Base-by-base conservation (phyloP, 1,140 invertebrate species). In the Zaprionus nigranus region DNA sequence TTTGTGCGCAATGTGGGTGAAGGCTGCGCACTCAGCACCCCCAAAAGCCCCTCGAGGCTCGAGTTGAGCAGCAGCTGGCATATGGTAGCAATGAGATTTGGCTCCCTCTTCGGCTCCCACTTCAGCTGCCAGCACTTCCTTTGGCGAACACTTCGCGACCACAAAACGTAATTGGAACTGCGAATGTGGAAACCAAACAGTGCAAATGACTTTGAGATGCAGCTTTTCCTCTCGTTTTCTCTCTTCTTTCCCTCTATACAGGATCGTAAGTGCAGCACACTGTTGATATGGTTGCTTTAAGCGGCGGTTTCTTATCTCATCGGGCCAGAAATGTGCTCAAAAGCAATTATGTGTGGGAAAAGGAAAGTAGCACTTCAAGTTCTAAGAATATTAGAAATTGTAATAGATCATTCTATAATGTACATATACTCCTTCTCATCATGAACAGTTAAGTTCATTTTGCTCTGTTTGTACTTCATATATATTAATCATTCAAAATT, bases 131-230 rank as follows among this genome's bases (percentile, higher is more conserved):
- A 15, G 15, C 20, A 22, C 20, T 15, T 49, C 13, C 43, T 51
- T 51, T 17, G 53, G 46, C 58, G 36, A 64, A 69, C 67, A 73
- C 64, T 79, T 72, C 63, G 53, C 68, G 60, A 64, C 72, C 65
- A 69, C 65, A 66, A 38, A 58, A 65, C 79, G 73, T 87, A 87
- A 83, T 87, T 87, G 84, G 86, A 87, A 80, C 78, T 80, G 83
- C 73, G 80, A 58, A 79, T 86, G 73, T 80, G 80, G 69, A 68
- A 60, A 65, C 65, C 64, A 83, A 87, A 77, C 72, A 82, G 64
- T 80, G 69, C 66, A 78, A 75, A 82, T 78, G 73, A 87, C 73
- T 80, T 82, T 82, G 65, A 74, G 65, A 57, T 82, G 75, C 60
- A 81, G 40, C 56, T 64, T 64, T 75, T 12, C 17, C 26, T 65